Percentiles rank a stretch among this genome's conserved stretches.
These are phyloP conservation scores for Drosophila sordidula DNA, from an alignment of 2,888 invertebrate species.

Conservation along the genomic window DNA sequence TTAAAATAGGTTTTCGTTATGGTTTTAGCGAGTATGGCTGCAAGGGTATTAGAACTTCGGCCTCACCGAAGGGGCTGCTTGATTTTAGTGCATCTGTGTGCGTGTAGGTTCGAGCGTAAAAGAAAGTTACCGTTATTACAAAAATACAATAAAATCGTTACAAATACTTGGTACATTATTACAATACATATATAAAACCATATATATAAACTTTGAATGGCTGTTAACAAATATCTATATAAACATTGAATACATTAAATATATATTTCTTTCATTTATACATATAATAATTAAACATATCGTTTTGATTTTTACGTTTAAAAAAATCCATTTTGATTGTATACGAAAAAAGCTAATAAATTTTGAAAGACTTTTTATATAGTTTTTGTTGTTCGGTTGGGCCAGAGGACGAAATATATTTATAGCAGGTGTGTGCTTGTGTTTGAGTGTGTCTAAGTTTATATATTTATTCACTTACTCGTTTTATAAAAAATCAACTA, in stretches of 20 bases:
- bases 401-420: constrained; percentile 58
- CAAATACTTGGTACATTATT: constrained; percentile 43
- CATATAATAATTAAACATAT: constrained; percentile 36
- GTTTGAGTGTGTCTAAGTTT: constrained; percentile 24
- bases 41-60: constrained; percentile 31
- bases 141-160: constrained; percentile 48
- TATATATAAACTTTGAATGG: constrained; percentile 37
- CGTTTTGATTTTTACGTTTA: constrained; percentile 6
- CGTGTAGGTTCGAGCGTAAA: constrained; percentile 29
- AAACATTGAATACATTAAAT: constrained; percentile 53
- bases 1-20: too few relatives aligned
- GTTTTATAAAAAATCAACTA: constrained; percentile 62
- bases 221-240: constrained; percentile 45
- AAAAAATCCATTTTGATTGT: constrained; percentile 58
- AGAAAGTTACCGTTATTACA: constrained; percentile 28
- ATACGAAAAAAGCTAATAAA: constrained; percentile 68
- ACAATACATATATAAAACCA: constrained; percentile 47
- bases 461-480: constrained; percentile 16
- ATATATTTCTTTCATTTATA: constrained; percentile 9
- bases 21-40: constrained; percentile 3
- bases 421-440: constrained; percentile 27
- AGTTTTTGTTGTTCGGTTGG: constrained; percentile 51
- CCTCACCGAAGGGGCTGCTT: constrained; percentile 15
- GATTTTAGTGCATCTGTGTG: constrained; percentile 25
- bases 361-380: constrained; percentile 42